These are phyloP conservation scores for Atta cephalotes DNA, from an alignment of 1,140 invertebrate species.

Conservation along the genomic window DNA sequence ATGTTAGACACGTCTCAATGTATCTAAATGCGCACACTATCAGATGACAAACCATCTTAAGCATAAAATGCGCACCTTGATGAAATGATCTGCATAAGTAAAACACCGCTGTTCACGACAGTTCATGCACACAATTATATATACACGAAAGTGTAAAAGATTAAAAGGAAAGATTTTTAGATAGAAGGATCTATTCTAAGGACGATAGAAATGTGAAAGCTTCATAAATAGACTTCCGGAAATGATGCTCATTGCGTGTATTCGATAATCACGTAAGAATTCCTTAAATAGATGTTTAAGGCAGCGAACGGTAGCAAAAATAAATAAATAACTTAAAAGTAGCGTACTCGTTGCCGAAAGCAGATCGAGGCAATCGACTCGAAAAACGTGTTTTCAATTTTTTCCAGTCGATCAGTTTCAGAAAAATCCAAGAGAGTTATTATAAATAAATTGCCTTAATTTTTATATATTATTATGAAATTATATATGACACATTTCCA, in stretches of 20 bases:
- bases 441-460: slow-evolving; percentile 5
- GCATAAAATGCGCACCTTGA: background rate
- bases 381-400: slow-evolving; percentile 13
- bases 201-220: slow-evolving; percentile 20
- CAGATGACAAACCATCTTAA: background rate
- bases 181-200: background rate
- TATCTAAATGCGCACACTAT: slow-evolving; percentile 28
- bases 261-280: slow-evolving; percentile 26
- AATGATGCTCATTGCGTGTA: slow-evolving; percentile 32
- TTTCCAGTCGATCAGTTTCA: background rate
- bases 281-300: slow-evolving; percentile 27
- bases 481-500: slow-evolving; percentile 30
- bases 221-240: slow-evolving; percentile 19
- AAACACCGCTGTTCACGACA: slow-evolving; percentile 29
- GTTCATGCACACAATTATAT: background rate
- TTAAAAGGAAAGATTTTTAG: background rate
- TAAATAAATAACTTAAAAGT: slow-evolving; percentile 68
- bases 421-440: background rate
- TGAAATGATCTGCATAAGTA: slow-evolving; percentile 26
- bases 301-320: slow-evolving; percentile 18
- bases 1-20: slow-evolving; percentile 13
- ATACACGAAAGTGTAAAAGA: background rate
- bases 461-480: slow-evolving; percentile 33
- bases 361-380: slow-evolving; percentile 39
- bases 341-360: slow-evolving; percentile 18